These are phyloP conservation scores for Eidolon dupreanum DNA, from an alignment of 2,797 vertebrate genomes.

Conservation along the genomic window DNA sequence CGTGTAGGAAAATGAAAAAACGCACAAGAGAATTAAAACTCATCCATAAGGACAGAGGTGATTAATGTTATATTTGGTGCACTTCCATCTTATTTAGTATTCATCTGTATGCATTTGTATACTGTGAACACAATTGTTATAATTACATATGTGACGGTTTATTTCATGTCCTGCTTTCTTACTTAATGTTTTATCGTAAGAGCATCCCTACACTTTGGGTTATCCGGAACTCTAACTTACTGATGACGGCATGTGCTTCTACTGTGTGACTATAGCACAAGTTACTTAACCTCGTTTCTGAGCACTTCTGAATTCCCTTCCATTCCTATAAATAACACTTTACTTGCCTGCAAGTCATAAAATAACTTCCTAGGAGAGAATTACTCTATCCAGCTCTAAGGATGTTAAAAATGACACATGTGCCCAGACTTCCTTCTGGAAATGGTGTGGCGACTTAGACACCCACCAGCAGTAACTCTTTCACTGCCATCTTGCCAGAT, in stretches of 20 bases:
- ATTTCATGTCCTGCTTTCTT: slow-evolving; percentile 49
- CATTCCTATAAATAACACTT: neutral
- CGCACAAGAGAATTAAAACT: neutral
- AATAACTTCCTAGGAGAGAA: neutral
- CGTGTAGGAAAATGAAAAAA: neutral
- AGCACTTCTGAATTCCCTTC: neutral
- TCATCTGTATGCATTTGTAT: neutral
- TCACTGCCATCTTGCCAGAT: neutral
- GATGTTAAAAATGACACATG: neutral
- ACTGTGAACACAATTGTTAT: slow-evolving; percentile 36
- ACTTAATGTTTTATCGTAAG: slow-evolving; percentile 14
- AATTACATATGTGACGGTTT: slow-evolving; percentile 36
- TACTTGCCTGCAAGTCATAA: neutral
- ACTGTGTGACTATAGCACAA: neutral
- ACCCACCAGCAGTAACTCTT: neutral
- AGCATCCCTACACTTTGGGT: neutral
- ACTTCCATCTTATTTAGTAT: neutral
- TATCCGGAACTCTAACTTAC: slow-evolving; percentile 48
- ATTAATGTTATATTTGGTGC: neutral
- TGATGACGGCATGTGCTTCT: neutral
- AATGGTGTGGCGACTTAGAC: neutral
- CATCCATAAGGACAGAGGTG: neutral
- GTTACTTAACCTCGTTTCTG: neutral
- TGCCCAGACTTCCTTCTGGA: neutral
- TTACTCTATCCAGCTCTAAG: neutral